These are phyloP conservation scores for Dromius quadrimaculatus DNA, from an alignment of 2,888 invertebrate genomes.

Conservation along the genomic window DNA sequence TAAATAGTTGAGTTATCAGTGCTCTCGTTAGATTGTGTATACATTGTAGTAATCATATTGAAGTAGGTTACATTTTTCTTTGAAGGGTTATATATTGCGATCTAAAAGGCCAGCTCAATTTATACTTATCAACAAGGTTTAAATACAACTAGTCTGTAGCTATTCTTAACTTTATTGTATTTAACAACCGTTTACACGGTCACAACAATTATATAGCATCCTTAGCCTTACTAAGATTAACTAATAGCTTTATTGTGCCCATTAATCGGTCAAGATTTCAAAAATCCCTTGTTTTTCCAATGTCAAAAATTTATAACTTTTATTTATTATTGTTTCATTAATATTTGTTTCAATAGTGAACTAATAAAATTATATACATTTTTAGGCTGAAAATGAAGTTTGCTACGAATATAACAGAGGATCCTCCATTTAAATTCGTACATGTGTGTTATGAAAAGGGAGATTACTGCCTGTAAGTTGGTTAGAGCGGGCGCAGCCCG, in stretches of 20 bases:
- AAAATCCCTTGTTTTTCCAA: too few species aligned
- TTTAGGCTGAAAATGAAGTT: too few species aligned
- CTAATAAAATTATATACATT: too few species aligned
- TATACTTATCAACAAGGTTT: conserved; percentile 26
- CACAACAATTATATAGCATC: conserved; percentile 29
- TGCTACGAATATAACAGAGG: too few species aligned
- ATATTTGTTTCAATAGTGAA: too few species aligned
- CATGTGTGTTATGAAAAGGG: too few species aligned
- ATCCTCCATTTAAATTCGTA: too few species aligned
- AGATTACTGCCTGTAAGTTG: too few species aligned
- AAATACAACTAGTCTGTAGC: conserved; percentile 17
- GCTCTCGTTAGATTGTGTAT: conserved; percentile 3
- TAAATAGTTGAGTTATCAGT: not conserved
- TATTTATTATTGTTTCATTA: too few species aligned
- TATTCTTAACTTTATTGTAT: conserved; percentile 33
- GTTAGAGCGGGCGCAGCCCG: too few species aligned
- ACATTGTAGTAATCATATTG: not conserved
- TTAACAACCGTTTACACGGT: conserved; percentile 26
- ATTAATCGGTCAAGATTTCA: too few species aligned
- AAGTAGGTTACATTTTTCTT: not conserved
- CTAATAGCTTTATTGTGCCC: not conserved
- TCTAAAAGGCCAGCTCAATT: conserved; percentile 41
- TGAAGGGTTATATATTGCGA: conserved; percentile 37
- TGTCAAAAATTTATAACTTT: too few species aligned
- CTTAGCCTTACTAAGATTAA: conserved; percentile 51